These are phyloP conservation scores for Acomys russatus DNA, from an alignment of 2,797 vertebrate species.

Conservation along the genomic window DNA sequence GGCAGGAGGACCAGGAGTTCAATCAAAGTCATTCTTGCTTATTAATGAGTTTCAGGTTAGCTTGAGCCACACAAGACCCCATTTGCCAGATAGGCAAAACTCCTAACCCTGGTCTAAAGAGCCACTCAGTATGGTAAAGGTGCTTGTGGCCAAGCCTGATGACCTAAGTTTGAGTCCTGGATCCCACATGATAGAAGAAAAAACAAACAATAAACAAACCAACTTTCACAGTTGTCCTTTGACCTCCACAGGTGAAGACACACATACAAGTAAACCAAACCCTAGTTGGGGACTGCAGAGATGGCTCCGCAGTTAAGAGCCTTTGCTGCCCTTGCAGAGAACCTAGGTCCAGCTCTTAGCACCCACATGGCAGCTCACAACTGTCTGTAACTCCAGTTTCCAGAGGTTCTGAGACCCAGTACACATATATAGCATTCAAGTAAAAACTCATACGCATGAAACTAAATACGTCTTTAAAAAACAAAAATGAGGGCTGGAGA, in stretches of 20 bases:
- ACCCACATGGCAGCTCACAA: neutral
- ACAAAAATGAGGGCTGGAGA: neutral
- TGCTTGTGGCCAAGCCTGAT: neutral
- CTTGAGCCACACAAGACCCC: neutral
- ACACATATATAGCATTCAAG: neutral
- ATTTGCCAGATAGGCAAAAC: conserved; percentile 4
- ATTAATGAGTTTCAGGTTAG: neutral
- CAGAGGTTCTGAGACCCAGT: neutral
- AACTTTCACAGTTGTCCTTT: neutral
- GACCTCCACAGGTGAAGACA: neutral
- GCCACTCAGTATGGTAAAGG: neutral
- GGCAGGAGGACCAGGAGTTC: neutral
- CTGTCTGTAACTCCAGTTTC: neutral
- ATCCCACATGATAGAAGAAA: neutral
- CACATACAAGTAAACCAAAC: neutral
- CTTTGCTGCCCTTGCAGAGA: neutral
- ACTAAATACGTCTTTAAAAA: neutral
- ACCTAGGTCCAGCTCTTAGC: neutral
- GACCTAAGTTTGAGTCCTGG: neutral
- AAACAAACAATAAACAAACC: neutral
- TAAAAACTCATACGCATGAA: neutral
- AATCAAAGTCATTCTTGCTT: neutral
- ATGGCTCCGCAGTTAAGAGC: neutral
- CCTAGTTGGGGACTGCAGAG: neutral
- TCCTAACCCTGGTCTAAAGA: neutral